Percentiles rank a stretch among this genome's conserved stretches.
phyloP scores from a whole-genome alignment of 2,113 vertebrate genomes.

The Kryptolebias marmoratus region DNA sequence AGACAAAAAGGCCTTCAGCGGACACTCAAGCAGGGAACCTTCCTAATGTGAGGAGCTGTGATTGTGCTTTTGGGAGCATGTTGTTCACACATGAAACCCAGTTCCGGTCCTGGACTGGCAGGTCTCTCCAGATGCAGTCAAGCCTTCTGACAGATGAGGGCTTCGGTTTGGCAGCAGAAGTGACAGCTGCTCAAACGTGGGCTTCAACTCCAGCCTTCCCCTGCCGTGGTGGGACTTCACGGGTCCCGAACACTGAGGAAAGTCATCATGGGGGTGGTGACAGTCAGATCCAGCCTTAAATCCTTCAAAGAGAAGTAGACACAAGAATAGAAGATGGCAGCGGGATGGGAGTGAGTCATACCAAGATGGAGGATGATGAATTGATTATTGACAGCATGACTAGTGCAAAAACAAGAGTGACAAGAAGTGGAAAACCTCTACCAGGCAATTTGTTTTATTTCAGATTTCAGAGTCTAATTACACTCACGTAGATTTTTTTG shows the following conservation, averaged over 20 bases:
- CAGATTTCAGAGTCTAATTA: neutral
- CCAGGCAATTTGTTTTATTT: neutral
- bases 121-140: constrained; percentile 6
- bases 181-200: constrained; percentile 48
- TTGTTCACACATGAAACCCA: neutral
- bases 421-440: constrained; percentile 15
- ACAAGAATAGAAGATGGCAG: neutral
- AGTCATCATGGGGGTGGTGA: neutral
- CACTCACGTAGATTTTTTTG: neutral
- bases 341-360: constrained; percentile 15
- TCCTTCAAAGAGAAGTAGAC: constrained; percentile 20
- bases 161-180: constrained; percentile 3
- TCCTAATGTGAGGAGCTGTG: neutral
- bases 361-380: constrained; percentile 5
- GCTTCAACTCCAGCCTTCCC: constrained; percentile 32
- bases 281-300: constrained; percentile 23
- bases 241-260: constrained; percentile 25
- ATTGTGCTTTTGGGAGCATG: neutral
- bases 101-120: constrained; percentile 6
- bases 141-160: constrained; percentile 26
- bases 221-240: constrained; percentile 21
- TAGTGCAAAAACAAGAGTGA: neutral
- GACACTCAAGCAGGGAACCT: too few species aligned
- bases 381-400: neutral
- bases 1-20: neutral